Conservation (phyloP, 2,888 invertebrate species). For the Pterostichus madidus region DNA sequence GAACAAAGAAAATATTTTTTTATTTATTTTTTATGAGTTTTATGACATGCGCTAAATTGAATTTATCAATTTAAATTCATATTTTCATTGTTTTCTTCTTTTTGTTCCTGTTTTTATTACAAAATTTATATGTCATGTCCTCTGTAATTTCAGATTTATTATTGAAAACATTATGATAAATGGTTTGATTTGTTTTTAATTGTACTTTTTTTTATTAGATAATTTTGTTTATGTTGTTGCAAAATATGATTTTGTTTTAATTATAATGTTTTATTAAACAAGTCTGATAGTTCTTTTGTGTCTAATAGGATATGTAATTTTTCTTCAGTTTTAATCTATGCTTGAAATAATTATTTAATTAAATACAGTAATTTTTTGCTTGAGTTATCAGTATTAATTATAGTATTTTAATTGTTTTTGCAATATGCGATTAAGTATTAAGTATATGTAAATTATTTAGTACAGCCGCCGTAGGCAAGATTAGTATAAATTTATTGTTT, state of each 20-base stretch:
- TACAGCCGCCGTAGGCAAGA: neutral
- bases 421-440: constrained; percentile 20
- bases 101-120: too few relatives aligned
- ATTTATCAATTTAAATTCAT: too few relatives aligned
- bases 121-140: too few relatives aligned
- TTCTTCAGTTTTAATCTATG: constrained; percentile 6
- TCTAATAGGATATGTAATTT: constrained; percentile 17
- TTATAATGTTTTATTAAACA: constrained; percentile 11
- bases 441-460: constrained; percentile 30
- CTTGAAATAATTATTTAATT: constrained; percentile 52
- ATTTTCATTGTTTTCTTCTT: too few relatives aligned
- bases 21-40: neutral
- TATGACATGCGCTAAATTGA: neutral
- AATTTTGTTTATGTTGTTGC: neutral
- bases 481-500: neutral
- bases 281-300: constrained; percentile 29
- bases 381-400: constrained; percentile 44
- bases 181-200: constrained; percentile 34
- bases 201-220: neutral
- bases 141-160: neutral
- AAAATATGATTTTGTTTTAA: constrained; percentile 17
- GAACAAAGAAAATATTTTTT: too few relatives aligned
- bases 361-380: constrained; percentile 38
- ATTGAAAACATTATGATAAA: neutral
- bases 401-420: constrained; percentile 52